Evolutionary conservation across 2,113 vertebrate species (phyloP), one percentile per base, ranked within the genome.

Genomic region (Numida meleagris): DNA sequence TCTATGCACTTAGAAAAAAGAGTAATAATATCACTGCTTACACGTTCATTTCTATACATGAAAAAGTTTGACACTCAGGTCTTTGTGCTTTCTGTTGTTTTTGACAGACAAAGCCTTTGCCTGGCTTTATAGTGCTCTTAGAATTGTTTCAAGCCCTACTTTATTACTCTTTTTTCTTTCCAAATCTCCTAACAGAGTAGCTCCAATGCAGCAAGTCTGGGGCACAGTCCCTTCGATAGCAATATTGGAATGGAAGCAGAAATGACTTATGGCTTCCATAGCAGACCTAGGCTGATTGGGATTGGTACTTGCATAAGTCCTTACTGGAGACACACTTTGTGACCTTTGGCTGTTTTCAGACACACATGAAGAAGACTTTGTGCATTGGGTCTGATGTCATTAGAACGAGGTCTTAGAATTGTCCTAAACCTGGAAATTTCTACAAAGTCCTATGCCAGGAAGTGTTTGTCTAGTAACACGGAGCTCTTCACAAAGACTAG

Each of bases 211-310:
- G 27, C 13, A 71, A 38, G 25, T 42, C 33, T n/a, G 31, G 12
- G 13, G 43, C 27, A 16, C 0, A 6, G 10, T 6, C 14, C 18
- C 43, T 48, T 14, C 1, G n/a, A 1, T 8, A 61, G 31, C 12
- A 84, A 42, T 8, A 19, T 17, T 1, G 34, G 50, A 67, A 62
- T 0, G 0, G 51, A 21, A 91, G 55, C 18, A 88, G 45, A 68
- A 84, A 15, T 13, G 12, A 12, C 7, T 79, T 51, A 45, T 1
- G 50, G 21, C n/a, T 88, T 87, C 71, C 55, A 46, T 6, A 31
- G 36, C 36, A 90, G 57, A 85, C 7, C 38, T 46, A 6, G 1
- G 0, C 36, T 76, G 13, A 25, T 7, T 58, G n/a, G 34, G 40
- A 6, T 2, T 93, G 18, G 42, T 42, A 17, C 25, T 76, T 53